Conservation (phyloP, 2,888 invertebrate species). For the Chrysopilus asiliformis region DNA sequence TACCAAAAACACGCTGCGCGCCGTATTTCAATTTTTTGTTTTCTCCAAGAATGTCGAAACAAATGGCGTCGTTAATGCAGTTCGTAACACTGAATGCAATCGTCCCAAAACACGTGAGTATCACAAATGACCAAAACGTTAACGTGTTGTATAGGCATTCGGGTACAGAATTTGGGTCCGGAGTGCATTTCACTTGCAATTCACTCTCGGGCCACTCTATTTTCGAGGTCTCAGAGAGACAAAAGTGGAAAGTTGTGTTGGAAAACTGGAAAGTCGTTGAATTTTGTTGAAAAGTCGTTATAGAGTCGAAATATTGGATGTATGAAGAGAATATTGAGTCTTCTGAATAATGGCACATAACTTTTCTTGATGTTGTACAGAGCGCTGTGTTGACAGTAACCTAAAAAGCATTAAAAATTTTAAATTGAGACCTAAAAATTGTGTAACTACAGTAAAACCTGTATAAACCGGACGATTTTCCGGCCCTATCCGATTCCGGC, state of each 20-base stretch:
- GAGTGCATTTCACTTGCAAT: slow-evolving; percentile 7
- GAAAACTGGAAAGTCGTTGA: neutral
- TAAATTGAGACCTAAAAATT: no score
- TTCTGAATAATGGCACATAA: neutral
- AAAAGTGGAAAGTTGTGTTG: neutral
- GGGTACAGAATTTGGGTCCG: slow-evolving; percentile 9
- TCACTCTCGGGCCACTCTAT: neutral
- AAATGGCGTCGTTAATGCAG: slow-evolving; percentile 79
- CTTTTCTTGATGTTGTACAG: neutral
- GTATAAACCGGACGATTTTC: no score
- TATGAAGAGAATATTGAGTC: neutral
- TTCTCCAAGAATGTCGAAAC: slow-evolving; percentile 71
- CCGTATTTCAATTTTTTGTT: slow-evolving; percentile 58
- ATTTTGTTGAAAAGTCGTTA: neutral
- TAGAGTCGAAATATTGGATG: neutral
- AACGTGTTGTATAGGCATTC: slow-evolving; percentile 42
- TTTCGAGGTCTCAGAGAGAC: no score
- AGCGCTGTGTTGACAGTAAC: no score
- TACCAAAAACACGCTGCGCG: slow-evolving; percentile 69
- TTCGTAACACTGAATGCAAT: slow-evolving; percentile 75
- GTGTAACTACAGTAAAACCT: no score
- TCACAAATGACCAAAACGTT: slow-evolving; percentile 60
- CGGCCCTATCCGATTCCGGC: no score
- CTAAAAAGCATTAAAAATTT: no score
- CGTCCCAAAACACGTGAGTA: slow-evolving; percentile 57